These are phyloP conservation scores for Otolemur garnettii DNA, from an alignment of 2,113 vertebrate species.

Conservation along the genomic window DNA sequence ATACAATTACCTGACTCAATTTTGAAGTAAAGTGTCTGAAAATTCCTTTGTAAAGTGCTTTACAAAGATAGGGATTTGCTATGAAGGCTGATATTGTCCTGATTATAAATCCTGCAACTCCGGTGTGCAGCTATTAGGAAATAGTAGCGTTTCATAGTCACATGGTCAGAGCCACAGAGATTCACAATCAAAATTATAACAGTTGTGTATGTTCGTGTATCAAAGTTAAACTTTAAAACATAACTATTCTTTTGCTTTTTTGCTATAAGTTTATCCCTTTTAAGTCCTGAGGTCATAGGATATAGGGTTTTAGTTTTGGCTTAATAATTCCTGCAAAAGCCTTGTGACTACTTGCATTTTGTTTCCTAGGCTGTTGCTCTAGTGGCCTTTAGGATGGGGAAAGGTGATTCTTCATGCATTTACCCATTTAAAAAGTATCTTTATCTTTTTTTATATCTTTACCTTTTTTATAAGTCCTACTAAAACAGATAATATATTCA, in stretches of 20 bases:
- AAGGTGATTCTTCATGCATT: neutral
- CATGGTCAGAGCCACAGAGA: neutral
- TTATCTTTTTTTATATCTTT: neutral
- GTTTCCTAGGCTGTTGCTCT: neutral
- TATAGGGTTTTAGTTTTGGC: neutral
- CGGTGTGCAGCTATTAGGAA: neutral
- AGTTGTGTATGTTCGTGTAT: neutral
- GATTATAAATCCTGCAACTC: neutral
- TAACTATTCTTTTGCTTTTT: neutral
- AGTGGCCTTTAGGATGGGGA: neutral
- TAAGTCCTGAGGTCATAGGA: neutral
- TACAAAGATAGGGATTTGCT: neutral
- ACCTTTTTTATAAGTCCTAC: neutral
- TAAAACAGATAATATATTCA: neutral
- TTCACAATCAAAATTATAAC: neutral
- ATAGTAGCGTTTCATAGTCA: neutral
- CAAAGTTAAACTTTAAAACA: neutral
- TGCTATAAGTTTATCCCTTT: neutral
- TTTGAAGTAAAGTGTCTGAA: conserved; percentile 8
- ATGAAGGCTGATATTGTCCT: neutral
- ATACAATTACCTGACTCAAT: neutral
- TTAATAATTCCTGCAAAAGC: conserved; percentile 11
- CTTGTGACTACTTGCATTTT: neutral
- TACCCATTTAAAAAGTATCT: neutral
- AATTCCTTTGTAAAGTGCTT: neutral